A percentile compares a stretch with the other conserved stretches of the same genome.
Conservation (phyloP, 2,888 invertebrate species). For the Pyrocoelia pectoralis region DNA sequence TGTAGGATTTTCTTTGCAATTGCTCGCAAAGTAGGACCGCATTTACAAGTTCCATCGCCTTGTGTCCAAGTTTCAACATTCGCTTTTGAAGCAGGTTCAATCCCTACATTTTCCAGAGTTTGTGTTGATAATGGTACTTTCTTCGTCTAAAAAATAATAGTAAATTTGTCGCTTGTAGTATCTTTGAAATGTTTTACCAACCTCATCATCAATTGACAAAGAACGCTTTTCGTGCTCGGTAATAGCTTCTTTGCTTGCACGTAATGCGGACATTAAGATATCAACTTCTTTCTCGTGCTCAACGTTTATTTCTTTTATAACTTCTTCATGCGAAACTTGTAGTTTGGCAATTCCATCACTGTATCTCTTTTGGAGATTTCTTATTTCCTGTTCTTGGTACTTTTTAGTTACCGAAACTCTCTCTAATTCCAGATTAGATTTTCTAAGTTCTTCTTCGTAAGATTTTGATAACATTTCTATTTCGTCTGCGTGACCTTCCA, state of each 20-base stretch:
- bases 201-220: background rate
- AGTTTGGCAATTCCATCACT: conserved; percentile 65
- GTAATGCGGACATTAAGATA: conserved; percentile 54
- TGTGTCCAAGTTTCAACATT: background rate
- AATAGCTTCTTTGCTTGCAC: conserved; percentile 17
- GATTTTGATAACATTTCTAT: background rate
- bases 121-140: conserved; percentile 8
- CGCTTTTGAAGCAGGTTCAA: conserved; percentile 6
- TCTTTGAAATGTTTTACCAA: too few relatives aligned
- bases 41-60: conserved; percentile 31
- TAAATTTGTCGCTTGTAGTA: background rate
- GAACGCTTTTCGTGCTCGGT: background rate
- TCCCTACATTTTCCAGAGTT: conserved; percentile 24
- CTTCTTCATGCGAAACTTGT: conserved; percentile 65
- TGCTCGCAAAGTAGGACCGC: conserved; percentile 37
- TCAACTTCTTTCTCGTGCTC: conserved; percentile 65
- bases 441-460: conserved; percentile 49
- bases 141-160: conserved; percentile 18
- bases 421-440: conserved; percentile 34
- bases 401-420: conserved; percentile 57
- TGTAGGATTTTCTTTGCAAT: conserved; percentile 45
- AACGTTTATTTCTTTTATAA: conserved; percentile 60
- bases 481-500: background rate
- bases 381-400: conserved; percentile 65
- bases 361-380: conserved; percentile 63